These are phyloP conservation scores for Xenotilapia leptura DNA, from an alignment of 2,113 vertebrate genomes.

Conservation along the genomic window DNA sequence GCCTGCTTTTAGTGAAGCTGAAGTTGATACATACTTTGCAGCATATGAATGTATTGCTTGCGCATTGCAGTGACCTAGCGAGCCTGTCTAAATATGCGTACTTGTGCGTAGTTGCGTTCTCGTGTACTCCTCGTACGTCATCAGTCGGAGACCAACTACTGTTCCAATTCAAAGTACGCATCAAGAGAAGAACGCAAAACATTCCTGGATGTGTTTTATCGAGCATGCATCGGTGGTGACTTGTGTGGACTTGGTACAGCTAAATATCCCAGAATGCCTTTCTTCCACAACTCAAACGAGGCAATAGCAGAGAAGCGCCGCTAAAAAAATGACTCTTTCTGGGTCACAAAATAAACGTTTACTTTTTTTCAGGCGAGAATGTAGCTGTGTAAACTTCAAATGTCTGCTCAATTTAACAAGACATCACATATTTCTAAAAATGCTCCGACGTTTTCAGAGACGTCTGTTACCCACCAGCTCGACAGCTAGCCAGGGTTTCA, in stretches of 20 bases:
- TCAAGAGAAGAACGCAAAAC: not conserved
- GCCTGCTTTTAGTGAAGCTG: not conserved
- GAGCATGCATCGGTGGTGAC: not conserved
- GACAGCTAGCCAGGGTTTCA: not conserved
- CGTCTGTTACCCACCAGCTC: too few species aligned
- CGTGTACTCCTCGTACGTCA: not conserved
- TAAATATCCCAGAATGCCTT: not conserved
- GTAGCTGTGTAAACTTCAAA: not conserved
- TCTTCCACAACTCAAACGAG: too few species aligned
- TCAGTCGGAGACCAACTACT: accelerated
- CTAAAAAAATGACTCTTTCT: too few species aligned
- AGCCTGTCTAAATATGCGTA: not conserved
- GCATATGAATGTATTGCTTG: accelerated
- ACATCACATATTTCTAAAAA: not conserved
- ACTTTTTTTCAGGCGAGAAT: not conserved
- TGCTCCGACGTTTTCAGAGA: too few species aligned
- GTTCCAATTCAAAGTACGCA: not conserved
- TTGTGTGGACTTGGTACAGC: not conserved
- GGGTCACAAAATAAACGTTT: too few species aligned
- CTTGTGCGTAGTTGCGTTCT: accelerated
- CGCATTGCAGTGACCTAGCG: not conserved
- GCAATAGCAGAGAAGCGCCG: accelerated
- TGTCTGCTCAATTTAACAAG: not conserved
- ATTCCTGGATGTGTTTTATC: not conserved
- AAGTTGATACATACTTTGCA: not conserved